These are phyloP conservation scores for Natator depressus DNA, from an alignment of 2,113 vertebrate species.

Conservation along the genomic window DNA sequence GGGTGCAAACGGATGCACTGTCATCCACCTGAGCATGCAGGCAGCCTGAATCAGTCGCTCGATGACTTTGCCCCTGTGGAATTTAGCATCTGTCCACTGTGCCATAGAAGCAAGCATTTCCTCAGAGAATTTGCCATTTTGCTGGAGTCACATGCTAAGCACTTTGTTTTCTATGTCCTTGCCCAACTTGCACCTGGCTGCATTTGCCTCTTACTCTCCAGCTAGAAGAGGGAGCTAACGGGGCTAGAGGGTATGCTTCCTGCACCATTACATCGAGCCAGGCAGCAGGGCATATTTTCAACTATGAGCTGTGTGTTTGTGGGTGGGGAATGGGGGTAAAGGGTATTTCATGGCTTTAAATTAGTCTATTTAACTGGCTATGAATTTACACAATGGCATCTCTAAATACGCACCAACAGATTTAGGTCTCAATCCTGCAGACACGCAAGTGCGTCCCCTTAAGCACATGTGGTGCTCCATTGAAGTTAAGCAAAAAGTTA, in stretches of 20 bases:
- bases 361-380: background rate
- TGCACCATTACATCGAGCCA: background rate
- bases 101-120: background rate
- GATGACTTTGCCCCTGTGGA: background rate
- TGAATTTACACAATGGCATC: background rate
- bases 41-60: background rate
- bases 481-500: background rate
- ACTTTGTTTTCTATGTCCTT: background rate
- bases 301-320: background rate
- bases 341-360: background rate
- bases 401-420: background rate
- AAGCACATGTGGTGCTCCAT: background rate
- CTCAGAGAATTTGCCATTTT: background rate
- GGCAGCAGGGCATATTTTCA: background rate
- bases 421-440: background rate
- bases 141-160: background rate
- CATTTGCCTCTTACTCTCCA: background rate
- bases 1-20: background rate
- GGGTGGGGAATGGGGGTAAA: background rate
- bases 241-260: background rate
- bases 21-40: background rate
- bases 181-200: background rate
- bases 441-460: background rate
- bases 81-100: background rate
- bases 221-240: background rate